Conservation (phyloP, 2,888 invertebrate genomes). For the Acronicta alni region DNA sequence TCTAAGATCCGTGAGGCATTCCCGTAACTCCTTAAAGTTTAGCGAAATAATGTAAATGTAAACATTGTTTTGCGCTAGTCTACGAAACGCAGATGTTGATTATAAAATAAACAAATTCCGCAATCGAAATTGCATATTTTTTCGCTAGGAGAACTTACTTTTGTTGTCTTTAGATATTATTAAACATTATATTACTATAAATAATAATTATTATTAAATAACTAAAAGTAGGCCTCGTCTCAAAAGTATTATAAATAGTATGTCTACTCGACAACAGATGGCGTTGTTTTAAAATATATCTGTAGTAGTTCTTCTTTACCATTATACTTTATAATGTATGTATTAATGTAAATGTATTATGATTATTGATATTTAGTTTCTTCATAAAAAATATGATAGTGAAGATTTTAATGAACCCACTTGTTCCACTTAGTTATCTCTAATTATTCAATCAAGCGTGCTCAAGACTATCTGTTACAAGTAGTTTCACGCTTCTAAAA, state of each 20-base stretch:
- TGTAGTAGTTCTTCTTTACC: background rate
- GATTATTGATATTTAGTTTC: no score
- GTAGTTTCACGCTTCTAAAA: constrained; percentile 33
- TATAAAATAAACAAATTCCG: constrained; percentile 20
- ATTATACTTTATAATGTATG: background rate
- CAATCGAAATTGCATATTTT: background rate
- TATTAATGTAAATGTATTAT: no score
- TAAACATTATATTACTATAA: no score
- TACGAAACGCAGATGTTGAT: constrained; percentile 32
- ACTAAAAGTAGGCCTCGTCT: no score
- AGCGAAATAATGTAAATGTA: constrained; percentile 2
- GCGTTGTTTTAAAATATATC: constrained; percentile 52
- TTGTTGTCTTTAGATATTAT: no score
- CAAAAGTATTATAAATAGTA: constrained; percentile 9
- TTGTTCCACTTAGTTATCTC: background rate
- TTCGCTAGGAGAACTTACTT: no score
- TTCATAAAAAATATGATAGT: background rate
- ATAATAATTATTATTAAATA: no score
- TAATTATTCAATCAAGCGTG: constrained; percentile 5
- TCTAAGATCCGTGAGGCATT: constrained; percentile 30
- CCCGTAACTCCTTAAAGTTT: background rate
- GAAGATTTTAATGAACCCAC: background rate
- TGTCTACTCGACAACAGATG: constrained; percentile 70
- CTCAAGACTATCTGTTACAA: constrained; percentile 8
- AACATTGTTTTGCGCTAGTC: constrained; percentile 10